phyloP scores from a whole-genome alignment of 2,113 vertebrate genomes.

The Podocnemis expansa region DNA sequence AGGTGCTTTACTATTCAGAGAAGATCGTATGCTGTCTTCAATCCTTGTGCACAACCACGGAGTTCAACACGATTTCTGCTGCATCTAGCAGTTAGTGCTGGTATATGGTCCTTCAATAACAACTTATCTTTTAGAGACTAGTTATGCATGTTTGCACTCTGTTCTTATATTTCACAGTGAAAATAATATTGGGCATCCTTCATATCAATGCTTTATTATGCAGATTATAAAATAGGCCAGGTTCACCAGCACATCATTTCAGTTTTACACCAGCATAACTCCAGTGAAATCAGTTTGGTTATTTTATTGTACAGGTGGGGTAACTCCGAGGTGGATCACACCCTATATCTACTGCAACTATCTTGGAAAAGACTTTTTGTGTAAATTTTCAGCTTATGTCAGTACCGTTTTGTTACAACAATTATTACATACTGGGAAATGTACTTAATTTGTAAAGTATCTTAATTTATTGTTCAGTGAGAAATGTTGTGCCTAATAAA shows the following conservation, averaged over 20 bases:
- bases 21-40: accelerated
- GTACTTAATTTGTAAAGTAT: background rate
- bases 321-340: background rate
- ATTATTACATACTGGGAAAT: background rate
- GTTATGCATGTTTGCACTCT: background rate
- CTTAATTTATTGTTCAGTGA: background rate
- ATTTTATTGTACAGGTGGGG: background rate
- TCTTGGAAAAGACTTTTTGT: background rate
- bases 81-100: background rate
- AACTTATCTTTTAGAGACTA: background rate
- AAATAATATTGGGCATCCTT: background rate
- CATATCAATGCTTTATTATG: background rate
- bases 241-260: background rate
- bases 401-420: background rate
- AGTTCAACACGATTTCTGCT: background rate
- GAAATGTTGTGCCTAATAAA: background rate
- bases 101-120: accelerated
- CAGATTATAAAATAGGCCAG: accelerated
- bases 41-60: accelerated
- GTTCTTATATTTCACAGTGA: background rate
- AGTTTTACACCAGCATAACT: background rate
- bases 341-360: accelerated
- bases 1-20: background rate
- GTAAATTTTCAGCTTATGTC: background rate
- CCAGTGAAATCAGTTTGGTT: background rate